Conservation (phyloP, 2,888 invertebrate species). For the Acheta domesticus region DNA sequence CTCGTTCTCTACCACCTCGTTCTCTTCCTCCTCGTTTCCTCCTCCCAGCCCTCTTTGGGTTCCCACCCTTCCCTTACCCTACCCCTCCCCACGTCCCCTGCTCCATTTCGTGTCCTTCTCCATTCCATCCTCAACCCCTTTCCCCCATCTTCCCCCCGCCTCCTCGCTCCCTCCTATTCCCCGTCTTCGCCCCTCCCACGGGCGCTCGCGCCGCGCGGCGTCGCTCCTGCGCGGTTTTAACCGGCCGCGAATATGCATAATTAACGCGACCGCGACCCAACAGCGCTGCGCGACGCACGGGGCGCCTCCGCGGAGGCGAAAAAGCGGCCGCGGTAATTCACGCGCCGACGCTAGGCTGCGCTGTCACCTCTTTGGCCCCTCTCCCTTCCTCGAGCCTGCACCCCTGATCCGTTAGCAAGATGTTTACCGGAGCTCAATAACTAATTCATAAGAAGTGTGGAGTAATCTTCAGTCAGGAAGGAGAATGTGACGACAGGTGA, state of each 20-base stretch:
- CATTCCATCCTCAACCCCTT: not conserved
- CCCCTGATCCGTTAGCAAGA: too few relatives aligned
- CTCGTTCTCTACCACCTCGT: rapidly evolving
- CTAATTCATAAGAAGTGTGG: too few relatives aligned
- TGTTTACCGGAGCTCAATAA: too few relatives aligned
- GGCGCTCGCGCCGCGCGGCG: not conserved
- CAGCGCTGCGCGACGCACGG: not conserved
- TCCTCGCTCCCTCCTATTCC: not conserved
- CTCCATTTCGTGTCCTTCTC: too few relatives aligned
- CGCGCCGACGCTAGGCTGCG: not conserved
- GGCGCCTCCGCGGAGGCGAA: not conserved
- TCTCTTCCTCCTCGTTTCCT: too few relatives aligned
- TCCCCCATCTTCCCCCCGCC: not conserved
- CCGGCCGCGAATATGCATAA: not conserved
- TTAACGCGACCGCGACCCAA: not conserved
- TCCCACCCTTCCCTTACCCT: too few relatives aligned
- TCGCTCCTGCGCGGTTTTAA: not conserved
- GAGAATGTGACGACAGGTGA: too few relatives aligned
- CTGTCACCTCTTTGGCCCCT: too few relatives aligned
- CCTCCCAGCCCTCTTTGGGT: too few relatives aligned
- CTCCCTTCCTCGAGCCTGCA: too few relatives aligned
- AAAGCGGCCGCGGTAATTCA: not conserved
- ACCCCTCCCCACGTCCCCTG: too few relatives aligned
- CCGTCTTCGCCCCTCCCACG: not conserved
- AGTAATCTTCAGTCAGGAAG: too few relatives aligned